Evolutionary conservation across 2,113 vertebrate genomes (phyloP), one percentile per base, ranked within the genome.

Genomic region (Mesitornis unicolor): DNA sequence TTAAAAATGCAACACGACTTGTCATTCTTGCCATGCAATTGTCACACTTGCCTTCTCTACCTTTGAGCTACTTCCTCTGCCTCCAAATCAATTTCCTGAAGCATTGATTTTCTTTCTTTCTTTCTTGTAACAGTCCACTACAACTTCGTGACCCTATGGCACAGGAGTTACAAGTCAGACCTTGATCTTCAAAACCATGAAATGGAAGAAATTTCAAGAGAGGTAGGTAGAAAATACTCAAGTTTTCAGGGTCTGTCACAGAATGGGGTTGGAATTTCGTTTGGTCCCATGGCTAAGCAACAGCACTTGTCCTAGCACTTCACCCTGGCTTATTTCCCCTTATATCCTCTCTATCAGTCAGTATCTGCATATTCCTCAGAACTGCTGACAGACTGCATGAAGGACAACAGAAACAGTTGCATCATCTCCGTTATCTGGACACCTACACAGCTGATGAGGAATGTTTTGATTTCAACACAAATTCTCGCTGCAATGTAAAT

Each of bases 391-490:
- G 43, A 50, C 25, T 64, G 59, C 64, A 68, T 2, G 48, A n/a
- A 90, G 36, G 60, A 73, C 67, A 87, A 48, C 15, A 77, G 48
- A 73, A 83, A 77, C 16, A 57, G 31, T 47, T 92, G 53, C 73
- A 84, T 57, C 68, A 87, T 33, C 42, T 69, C 50, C 7, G 7
- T 83, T 84, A 84, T 48, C 59, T 80, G 28, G 53, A 69, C 6
- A 40, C 26, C 29, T 42, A 48, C 40, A 42, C 28, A 91, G 47
- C 26, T 57, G 54, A 81, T 54, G 25, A 59, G 21, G 38, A 60
- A 54, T n/a, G 45, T 60, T 75, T 76, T 67, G 45, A 85, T 89
- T 95, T 96, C 84, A 77, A 88, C 84, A 81, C 29, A 22, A 95
- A 60, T 43, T 77, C 28, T 43, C 79, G 21, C n/a, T 82, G 65